phyloP scores from a whole-genome alignment of 1,140 invertebrate genomes.

The Coenobita brevimanus region DNA sequence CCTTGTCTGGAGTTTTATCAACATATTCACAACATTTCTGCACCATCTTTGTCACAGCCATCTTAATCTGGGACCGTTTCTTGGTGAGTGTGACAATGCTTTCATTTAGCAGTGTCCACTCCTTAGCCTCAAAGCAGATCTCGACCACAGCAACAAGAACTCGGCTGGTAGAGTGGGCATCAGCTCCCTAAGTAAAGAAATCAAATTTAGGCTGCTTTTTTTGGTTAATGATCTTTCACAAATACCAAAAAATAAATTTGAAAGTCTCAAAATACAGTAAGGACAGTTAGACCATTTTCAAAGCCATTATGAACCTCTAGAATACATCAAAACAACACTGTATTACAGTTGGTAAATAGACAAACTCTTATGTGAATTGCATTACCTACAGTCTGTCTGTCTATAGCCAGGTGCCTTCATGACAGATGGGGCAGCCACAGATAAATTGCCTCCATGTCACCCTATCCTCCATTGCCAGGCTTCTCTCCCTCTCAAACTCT shows the following conservation, averaged over 20 bases:
- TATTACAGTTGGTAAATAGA: too few relatives aligned
- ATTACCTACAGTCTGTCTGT: too few relatives aligned
- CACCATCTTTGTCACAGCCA: constrained; percentile 99
- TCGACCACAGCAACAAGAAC: constrained; percentile 96
- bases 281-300: background rate
- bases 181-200: constrained; percentile 81
- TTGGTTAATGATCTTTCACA: too few relatives aligned
- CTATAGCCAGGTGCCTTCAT: too few relatives aligned
- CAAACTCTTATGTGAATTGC: too few relatives aligned
- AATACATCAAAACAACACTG: too few relatives aligned
- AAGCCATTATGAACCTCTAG: too few relatives aligned
- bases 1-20: constrained; percentile 92
- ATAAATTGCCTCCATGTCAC: too few relatives aligned
- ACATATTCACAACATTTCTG: constrained; percentile 93
- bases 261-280: background rate
- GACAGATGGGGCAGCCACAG: too few relatives aligned
- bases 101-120: constrained; percentile 95
- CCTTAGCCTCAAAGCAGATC: constrained; percentile 93
- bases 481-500: too few relatives aligned
- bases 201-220: background rate
- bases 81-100: constrained; percentile 94
- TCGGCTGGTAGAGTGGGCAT: constrained; percentile 94
- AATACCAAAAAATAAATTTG: background rate
- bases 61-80: constrained; percentile 96
- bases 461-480: too few relatives aligned